Evolutionary conservation across 2,797 vertebrate genomes (phyloP), one percentile per base, ranked within the genome.

Genomic region (Cossypha niveicapilla): DNA sequence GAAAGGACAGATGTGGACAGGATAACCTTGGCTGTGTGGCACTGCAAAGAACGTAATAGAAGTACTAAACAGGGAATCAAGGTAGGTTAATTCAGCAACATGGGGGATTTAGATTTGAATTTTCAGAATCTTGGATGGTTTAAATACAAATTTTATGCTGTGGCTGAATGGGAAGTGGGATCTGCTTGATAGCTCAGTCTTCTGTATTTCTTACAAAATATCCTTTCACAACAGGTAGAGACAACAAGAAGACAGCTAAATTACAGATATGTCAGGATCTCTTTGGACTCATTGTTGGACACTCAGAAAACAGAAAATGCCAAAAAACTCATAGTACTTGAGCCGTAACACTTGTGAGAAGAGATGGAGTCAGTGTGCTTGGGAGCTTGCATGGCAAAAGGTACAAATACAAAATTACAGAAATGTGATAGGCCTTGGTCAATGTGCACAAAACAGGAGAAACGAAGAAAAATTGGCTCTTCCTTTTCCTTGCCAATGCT

Each of bases 401-500:
- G 10, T 44, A 34, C 32, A 81, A 51, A 79, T 17, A 39, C 34
- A 56, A 68, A 71, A 86, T 4, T 14, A 32, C 11, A 82, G 50
- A 88, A 79, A 50, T 1, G 2, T 0, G 0, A 28, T 39, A 32
- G 25, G 17, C 22, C 54, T 76, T 61, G 22, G 47, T 44, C 24
- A 61, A 68, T 0, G 1, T 18, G 9, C 4, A 7, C 7, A 22
- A 27, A 75, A 61, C 8, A 24, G 8, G 5, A 54, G 18, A 51
- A 41, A 66, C 27, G 30, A 82, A 66, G 14, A 50, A 70, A 79
- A 47, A 45, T 2, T 45, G 24, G 3, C 18, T 45, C 18, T 78
- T 60, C 18, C 7, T 85, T 76, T 68, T 45, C 21, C 24, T 66
- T 62, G 51, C 10, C 57, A 16, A 0, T 13, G 8, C 10, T 70